Conservation (phyloP, 2,797 vertebrate species). For the Sebastes nivosus region DNA sequence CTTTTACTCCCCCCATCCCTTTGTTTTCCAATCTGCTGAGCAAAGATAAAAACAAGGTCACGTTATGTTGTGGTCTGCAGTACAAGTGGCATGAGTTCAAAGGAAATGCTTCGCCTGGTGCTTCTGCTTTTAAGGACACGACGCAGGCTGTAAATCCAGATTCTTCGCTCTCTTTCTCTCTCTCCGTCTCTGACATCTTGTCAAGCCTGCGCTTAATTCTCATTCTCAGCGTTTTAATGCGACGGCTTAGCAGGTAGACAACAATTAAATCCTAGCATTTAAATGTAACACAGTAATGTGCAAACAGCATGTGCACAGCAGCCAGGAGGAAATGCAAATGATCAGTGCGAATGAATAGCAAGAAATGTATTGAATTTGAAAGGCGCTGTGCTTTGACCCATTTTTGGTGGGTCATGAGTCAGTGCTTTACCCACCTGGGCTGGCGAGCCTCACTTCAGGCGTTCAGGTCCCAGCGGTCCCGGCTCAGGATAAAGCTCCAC, state of each 20-base stretch:
- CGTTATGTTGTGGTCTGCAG: slow-evolving; percentile 35
- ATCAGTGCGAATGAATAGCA: slow-evolving; percentile 7
- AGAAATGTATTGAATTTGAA: not conserved
- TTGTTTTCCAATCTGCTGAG: slow-evolving; percentile 64
- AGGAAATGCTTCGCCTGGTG: slow-evolving; percentile 9
- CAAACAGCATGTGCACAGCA: not conserved
- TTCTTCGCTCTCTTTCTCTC: not conserved
- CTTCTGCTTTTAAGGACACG: slow-evolving; percentile 25
- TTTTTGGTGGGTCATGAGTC: slow-evolving; percentile 42
- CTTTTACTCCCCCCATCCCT: slow-evolving; percentile 13
- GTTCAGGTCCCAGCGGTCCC: slow-evolving; percentile 21
- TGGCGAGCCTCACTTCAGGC: slow-evolving; percentile 26
- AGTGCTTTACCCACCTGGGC: slow-evolving; percentile 54
- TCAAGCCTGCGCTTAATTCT: not conserved
- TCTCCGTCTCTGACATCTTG: not conserved
- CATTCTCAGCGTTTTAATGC: not conserved
- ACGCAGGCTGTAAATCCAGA: slow-evolving; percentile 2
- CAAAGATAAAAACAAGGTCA: slow-evolving; percentile 61
- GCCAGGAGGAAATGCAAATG: slow-evolving; percentile 19
- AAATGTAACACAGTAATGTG: not conserved
- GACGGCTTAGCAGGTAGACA: not conserved
- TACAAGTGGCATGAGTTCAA: slow-evolving; percentile 40
- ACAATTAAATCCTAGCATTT: slow-evolving; percentile 16
- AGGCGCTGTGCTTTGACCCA: slow-evolving; percentile 36
- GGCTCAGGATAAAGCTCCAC: slow-evolving; percentile 52